Conservation (phyloP, 1,140 invertebrate species). For the Choristoneura fumiferana region DNA sequence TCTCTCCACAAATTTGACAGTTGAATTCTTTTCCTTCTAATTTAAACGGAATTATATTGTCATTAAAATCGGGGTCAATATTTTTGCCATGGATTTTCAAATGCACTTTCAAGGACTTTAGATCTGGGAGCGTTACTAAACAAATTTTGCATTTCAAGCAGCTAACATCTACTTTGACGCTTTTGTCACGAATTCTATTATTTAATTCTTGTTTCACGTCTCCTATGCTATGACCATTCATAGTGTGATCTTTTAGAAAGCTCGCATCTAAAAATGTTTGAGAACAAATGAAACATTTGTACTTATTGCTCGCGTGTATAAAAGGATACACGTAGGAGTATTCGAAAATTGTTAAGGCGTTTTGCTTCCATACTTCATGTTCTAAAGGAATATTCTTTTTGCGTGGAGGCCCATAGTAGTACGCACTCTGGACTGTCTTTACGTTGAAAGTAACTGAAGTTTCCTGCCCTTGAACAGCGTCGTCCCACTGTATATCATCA, state of each 20-base stretch:
- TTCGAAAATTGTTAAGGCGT: constrained; percentile 53
- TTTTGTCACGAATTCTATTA: constrained; percentile 46
- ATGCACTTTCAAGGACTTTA: constrained; percentile 49
- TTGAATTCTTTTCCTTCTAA: constrained; percentile 40
- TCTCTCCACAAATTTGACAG: constrained; percentile 54
- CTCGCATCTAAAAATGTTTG: constrained; percentile 41
- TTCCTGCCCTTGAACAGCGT: constrained; percentile 20
- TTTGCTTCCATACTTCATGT: constrained; percentile 44
- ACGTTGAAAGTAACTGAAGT: constrained; percentile 32
- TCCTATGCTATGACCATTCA: constrained; percentile 34
- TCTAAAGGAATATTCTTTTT: constrained; percentile 12
- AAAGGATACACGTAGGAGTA: constrained; percentile 58
- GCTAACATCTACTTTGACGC: constrained; percentile 54
- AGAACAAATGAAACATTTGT: constrained; percentile 56
- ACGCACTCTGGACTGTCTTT: constrained; percentile 31
- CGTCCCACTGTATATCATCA: constrained; percentile 27
- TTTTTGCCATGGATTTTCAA: constrained; percentile 47
- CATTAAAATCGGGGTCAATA: constrained; percentile 43
- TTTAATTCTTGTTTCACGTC: constrained; percentile 43
- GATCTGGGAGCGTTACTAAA: constrained; percentile 26
- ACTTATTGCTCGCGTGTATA: constrained; percentile 48
- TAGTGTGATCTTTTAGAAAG: constrained; percentile 42
- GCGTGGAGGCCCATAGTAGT: background rate
- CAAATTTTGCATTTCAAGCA: constrained; percentile 54
- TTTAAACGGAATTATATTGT: constrained; percentile 63